phyloP scores from a whole-genome alignment of 2,888 invertebrate species.

The Entomobrya proxima region DNA sequence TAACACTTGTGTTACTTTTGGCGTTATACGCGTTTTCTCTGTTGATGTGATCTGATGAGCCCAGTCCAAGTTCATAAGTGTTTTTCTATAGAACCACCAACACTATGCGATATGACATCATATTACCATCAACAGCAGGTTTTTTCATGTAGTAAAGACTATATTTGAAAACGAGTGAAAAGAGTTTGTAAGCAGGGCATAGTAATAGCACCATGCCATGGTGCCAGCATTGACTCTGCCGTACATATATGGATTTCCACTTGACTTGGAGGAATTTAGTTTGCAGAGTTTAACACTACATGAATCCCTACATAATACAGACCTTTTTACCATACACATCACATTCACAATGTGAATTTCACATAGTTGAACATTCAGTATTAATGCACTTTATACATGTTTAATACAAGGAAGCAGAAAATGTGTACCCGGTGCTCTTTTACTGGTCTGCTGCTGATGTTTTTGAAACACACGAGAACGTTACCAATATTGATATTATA shows the following conservation, averaged over 20 bases:
- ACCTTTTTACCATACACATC: not conserved
- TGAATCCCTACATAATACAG: conserved; percentile 4
- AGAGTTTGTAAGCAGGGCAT: too few species aligned
- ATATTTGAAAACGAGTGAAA: not conserved
- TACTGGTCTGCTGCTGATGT: not conserved
- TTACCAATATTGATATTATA: conserved; percentile 22
- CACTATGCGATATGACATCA: not conserved
- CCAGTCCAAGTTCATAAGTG: not conserved
- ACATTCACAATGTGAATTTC: not conserved
- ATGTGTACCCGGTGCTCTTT: conserved; percentile 18
- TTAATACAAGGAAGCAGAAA: conserved; percentile 16
- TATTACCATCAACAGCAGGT: not conserved
- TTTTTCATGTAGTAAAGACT: conserved; percentile 22
- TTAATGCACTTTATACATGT: conserved; percentile 30
- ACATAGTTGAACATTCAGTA: not conserved
- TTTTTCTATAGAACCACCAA: not conserved
- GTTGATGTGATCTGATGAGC: not conserved
- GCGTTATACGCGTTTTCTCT: not conserved
- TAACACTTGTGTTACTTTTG: not conserved
- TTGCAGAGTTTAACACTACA: conserved; percentile 12
- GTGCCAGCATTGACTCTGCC: not conserved
- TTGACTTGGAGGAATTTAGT: conserved; percentile 31
- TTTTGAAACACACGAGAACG: conserved; percentile 13
- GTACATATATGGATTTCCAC: conserved; percentile 28
- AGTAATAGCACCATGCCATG: not conserved